Evolutionary conservation across 2,113 vertebrate genomes (phyloP).

Genomic region (Cathartes aura): DNA sequence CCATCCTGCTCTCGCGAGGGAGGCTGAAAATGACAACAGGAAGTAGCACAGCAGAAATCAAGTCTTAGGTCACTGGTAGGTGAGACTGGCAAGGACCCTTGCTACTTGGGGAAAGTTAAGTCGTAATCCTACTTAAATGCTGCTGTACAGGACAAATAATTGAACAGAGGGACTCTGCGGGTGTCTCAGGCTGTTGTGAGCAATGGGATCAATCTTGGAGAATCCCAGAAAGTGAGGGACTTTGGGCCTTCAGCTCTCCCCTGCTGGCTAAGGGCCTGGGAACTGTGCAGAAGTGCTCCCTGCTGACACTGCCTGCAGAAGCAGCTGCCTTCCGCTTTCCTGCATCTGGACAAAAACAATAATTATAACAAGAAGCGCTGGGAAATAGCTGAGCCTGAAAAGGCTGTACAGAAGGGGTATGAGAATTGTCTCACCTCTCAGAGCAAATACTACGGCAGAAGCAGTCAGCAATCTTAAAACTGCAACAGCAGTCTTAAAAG

Average conservation of each 20-base stretch:
- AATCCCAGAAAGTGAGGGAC: neutral
- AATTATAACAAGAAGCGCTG: neutral
- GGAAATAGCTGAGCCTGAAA: slow-evolving; percentile 10
- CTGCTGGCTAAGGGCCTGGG: slow-evolving; percentile 50
- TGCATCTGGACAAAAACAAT: neutral
- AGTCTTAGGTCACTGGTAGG: neutral
- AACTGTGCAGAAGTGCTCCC: slow-evolving; percentile 37
- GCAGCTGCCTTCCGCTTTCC: slow-evolving; percentile 24
- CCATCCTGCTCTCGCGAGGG: neutral
- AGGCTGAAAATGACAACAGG: neutral
- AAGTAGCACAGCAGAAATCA: neutral
- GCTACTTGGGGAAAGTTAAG: neutral
- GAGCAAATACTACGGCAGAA: neutral
- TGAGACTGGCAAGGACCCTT: neutral
- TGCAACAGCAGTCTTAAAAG: neutral
- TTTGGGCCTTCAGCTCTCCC: neutral
- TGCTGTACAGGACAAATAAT: neutral
- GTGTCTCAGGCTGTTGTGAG: neutral
- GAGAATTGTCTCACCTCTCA: neutral
- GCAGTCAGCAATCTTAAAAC: neutral
- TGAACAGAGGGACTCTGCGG: neutral
- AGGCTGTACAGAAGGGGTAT: neutral
- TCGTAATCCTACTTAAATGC: neutral
- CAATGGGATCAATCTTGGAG: neutral
- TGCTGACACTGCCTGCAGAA: slow-evolving; percentile 25